Conservation (phyloP, 2,888 invertebrate genomes). For the Nomada lathburiana region DNA sequence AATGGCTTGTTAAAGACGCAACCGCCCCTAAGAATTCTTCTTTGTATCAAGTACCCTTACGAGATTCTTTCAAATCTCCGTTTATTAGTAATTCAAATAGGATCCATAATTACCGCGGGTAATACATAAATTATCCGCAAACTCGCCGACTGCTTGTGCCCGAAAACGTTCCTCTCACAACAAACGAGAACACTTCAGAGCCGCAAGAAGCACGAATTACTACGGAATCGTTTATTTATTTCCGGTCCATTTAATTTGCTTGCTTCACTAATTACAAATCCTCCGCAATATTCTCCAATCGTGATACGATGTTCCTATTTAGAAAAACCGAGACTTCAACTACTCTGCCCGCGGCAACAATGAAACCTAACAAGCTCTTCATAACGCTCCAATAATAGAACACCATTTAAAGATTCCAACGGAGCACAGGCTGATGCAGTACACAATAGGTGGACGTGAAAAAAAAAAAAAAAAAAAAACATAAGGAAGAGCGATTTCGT, state of each 20-base stretch:
- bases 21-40: slow-evolving; percentile 10
- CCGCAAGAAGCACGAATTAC: too few species aligned
- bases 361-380: neutral
- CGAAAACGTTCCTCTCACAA: too few species aligned
- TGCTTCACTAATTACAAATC: too few species aligned
- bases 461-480: neutral
- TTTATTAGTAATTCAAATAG: slow-evolving; percentile 40
- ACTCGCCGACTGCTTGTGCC: neutral
- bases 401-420: neutral
- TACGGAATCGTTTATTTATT: too few species aligned
- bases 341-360: neutral
- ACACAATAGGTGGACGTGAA: neutral
- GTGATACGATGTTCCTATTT: too few species aligned
- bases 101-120: slow-evolving; percentile 22
- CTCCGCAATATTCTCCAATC: too few species aligned
- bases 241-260: too few species aligned
- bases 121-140: slow-evolving; percentile 7
- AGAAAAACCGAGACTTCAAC: neutral
- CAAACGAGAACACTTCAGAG: too few species aligned
- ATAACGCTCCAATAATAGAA: neutral
- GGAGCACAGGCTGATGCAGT: neutral
- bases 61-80: slow-evolving; percentile 24
- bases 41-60: slow-evolving; percentile 15
- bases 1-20: slow-evolving; percentile 52
- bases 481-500: neutral